Evolutionary conservation across 2,113 vertebrate species (phyloP).

Genomic region (Lanius collurio): DNA sequence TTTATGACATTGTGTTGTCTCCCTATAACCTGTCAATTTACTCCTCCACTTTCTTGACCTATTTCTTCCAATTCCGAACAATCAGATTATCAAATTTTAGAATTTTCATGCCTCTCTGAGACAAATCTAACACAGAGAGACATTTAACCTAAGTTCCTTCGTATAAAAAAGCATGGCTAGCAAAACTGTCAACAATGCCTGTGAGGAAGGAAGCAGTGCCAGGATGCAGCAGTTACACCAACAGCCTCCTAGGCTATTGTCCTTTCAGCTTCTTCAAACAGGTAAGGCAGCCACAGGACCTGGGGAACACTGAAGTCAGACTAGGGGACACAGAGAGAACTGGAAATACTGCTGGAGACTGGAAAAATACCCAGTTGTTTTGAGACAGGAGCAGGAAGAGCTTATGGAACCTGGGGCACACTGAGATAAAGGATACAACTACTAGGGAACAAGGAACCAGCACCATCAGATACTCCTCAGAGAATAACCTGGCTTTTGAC

Average conservation of each 20-base stretch:
- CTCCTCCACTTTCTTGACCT: neutral
- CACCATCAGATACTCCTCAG: neutral
- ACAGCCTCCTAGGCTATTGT: neutral
- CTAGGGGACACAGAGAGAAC: neutral
- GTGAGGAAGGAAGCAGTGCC: neutral
- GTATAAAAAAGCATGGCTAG: fast-evolving
- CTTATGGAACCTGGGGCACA: fast-evolving
- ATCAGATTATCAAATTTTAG: neutral
- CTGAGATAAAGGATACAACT: neutral
- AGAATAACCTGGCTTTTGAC: neutral
- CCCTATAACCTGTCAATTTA: neutral
- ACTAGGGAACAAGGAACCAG: neutral
- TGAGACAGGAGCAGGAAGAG: neutral
- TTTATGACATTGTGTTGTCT: neutral
- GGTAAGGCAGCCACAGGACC: neutral
- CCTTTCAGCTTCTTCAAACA: neutral
- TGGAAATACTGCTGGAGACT: neutral
- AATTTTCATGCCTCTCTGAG: neutral
- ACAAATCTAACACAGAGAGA: neutral
- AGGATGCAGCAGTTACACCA: neutral
- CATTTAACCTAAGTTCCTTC: neutral
- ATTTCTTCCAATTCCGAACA: neutral
- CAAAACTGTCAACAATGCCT: neutral
- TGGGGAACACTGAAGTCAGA: neutral
- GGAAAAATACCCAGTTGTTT: neutral